These are phyloP conservation scores for Leptinotarsa undecemlineata DNA, from an alignment of 1,140 invertebrate genomes.

Conservation along the genomic window DNA sequence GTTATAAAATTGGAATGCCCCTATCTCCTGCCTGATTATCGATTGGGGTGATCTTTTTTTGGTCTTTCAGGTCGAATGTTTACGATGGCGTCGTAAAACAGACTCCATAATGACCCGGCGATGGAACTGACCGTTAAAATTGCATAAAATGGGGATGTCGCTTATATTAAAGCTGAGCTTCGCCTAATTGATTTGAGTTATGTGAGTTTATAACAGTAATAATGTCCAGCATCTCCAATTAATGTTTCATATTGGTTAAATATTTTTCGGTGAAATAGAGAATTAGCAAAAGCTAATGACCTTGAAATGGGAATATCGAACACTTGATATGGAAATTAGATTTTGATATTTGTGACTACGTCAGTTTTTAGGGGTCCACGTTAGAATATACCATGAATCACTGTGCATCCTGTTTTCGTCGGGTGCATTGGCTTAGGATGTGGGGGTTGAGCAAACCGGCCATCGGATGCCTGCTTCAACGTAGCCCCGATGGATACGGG, in stretches of 20 bases:
- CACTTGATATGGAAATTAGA: too few species aligned
- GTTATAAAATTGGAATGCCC: neutral
- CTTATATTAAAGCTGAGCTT: neutral
- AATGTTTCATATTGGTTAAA: neutral
- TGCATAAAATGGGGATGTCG: neutral
- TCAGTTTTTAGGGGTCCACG: too few species aligned
- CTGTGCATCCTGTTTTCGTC: too few species aligned
- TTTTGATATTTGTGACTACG: too few species aligned
- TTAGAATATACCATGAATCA: too few species aligned
- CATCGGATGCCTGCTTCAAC: too few species aligned
- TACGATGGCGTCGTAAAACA: slow-evolving; percentile 5
- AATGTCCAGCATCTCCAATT: neutral
- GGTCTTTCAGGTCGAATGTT: slow-evolving; percentile 2
- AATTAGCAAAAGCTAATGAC: too few species aligned
- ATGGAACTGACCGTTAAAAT: slow-evolving; percentile 8
- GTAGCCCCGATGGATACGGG: too few species aligned
- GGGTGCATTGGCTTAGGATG: too few species aligned
- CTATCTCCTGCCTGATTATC: neutral
- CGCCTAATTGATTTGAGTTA: neutral
- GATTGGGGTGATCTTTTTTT: neutral
- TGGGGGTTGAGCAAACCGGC: too few species aligned
- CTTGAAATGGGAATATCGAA: too few species aligned
- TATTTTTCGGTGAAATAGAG: too few species aligned
- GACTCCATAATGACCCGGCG: neutral
- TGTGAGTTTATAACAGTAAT: neutral